These are phyloP conservation scores for Parochlus steinenii DNA, from an alignment of 2,888 invertebrate genomes.

Conservation along the genomic window DNA sequence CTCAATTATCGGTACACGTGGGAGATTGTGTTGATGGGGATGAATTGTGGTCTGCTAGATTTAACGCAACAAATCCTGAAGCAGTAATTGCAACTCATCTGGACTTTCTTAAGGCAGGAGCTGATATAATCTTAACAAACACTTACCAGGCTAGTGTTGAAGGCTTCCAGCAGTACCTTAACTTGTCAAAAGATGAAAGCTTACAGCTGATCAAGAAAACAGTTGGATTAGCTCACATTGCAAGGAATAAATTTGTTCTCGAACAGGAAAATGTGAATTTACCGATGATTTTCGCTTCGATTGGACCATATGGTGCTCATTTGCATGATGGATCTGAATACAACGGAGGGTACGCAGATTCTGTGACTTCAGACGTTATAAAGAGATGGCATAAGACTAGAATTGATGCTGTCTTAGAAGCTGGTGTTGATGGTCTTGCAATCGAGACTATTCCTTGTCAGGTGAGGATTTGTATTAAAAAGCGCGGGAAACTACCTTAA, in stretches of 20 bases:
- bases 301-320: conserved; percentile 86
- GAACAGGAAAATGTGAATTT: conserved; percentile 29
- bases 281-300: conserved; percentile 67
- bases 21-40: conserved; percentile 64
- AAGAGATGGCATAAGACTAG: conserved; percentile 73
- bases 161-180: conserved; percentile 58
- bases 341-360: conserved; percentile 63
- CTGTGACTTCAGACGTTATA: conserved; percentile 46
- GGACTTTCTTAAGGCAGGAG: conserved; percentile 71
- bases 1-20: conserved; percentile 61
- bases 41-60: conserved; percentile 77
- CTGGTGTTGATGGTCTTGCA: conserved; percentile 71
- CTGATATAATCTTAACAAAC: conserved; percentile 73
- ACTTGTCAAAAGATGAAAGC: conserved; percentile 47
- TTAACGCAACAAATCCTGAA: conserved; percentile 60
- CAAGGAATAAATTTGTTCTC: conserved; percentile 43
- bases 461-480: conserved; percentile 21
- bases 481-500: not conserved
- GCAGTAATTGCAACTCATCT: conserved; percentile 66
- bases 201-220: conserved; percentile 55
- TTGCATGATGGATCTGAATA: conserved; percentile 88
- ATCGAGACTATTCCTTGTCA: conserved; percentile 85
- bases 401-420: conserved; percentile 58
- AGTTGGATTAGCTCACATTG: conserved; percentile 55
- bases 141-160: conserved; percentile 77